These are phyloP conservation scores for Clinocottus analis DNA, from an alignment of 2,113 vertebrate species.

Conservation along the genomic window DNA sequence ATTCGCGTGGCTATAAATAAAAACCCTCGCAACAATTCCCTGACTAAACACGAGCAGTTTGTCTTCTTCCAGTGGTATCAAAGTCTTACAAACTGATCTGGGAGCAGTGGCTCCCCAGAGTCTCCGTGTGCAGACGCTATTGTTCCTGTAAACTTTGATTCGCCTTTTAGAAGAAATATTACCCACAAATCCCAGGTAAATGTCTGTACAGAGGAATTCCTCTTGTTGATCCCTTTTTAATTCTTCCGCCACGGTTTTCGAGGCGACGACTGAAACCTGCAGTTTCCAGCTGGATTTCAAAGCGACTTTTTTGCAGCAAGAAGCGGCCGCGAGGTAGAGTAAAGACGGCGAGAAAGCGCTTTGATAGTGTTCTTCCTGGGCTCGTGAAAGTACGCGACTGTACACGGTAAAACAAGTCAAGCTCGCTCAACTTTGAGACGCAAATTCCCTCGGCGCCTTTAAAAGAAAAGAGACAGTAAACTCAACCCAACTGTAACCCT, in stretches of 20 bases:
- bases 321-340: slow-evolving; percentile 29
- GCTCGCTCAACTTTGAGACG: slow-evolving; percentile 23
- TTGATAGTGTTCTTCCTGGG: slow-evolving; percentile 49
- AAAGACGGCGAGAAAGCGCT: slow-evolving; percentile 36
- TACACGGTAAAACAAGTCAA: slow-evolving; percentile 21
- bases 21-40: background rate
- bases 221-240: slow-evolving; percentile 56
- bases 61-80: slow-evolving; percentile 49
- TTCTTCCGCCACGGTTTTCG: slow-evolving; percentile 55
- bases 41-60: slow-evolving; percentile 41
- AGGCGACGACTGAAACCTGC: slow-evolving; percentile 41
- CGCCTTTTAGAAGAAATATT: slow-evolving; percentile 66
- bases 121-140: slow-evolving; percentile 24
- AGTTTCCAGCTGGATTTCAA: slow-evolving; percentile 59
- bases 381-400: slow-evolving; percentile 27
- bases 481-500: background rate
- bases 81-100: slow-evolving; percentile 62
- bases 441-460: background rate
- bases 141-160: slow-evolving; percentile 66
- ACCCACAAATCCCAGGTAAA: slow-evolving; percentile 56
- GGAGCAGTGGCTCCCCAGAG: slow-evolving; percentile 54
- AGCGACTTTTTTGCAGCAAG: slow-evolving; percentile 36
- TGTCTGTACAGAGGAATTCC: slow-evolving; percentile 45
- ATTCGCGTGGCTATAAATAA: background rate
- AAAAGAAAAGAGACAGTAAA: slow-evolving; percentile 3